Evolutionary conservation across 2,113 vertebrate species (phyloP), one percentile per base, ranked within the genome.

Genomic region (Cisticola juncidis): DNA sequence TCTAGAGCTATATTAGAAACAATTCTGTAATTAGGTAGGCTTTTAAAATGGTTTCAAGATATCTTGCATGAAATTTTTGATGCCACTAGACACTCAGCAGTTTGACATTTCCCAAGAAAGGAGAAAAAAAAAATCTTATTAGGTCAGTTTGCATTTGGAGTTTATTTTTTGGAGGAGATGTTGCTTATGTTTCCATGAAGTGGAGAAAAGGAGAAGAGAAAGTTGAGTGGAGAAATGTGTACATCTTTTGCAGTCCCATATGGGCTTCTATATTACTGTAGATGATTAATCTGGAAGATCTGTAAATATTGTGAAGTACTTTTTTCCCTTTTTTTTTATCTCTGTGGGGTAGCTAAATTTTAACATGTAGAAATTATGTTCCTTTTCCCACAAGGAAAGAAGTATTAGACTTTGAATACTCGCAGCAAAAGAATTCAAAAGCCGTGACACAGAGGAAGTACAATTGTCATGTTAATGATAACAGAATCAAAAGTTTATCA

Each of bases 381-480:
- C 21, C 38, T 20, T 96, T 93, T 91, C 70, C 56, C 76, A 83
- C 40, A 93, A 74, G 12, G 14, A 60, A 66, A 73, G 33, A 84
- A 83, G 4, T 18, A 74, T 72, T 81, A 81, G 24, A 10, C 19
- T 78, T 35, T 69, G 21, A 73, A 23, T 76, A 69, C 25, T 86
- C 48, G 74, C 12, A 85, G 50, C n/a, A 53, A 91, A 94, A 91
- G 24, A 83, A 78, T 88, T 61, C 57, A 69, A 92, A 89, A 94
- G 14, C 25, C 17, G 17, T 58, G n/a, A 81, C 23, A 35, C 13
- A 87, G 36, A 81, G 15, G 29, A 88, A 88, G 81, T 81, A 56
- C 12, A 65, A 44, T 89, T 62, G 56, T 84, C 48, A 74, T 3
- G 1, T 81, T 87, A 90, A 89, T 72, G 86, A 90, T 79, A 92